These are phyloP conservation scores for Desmophyllum pertusum DNA, from an alignment of 92 coral and sea anemone species.

Conservation along the genomic window DNA sequence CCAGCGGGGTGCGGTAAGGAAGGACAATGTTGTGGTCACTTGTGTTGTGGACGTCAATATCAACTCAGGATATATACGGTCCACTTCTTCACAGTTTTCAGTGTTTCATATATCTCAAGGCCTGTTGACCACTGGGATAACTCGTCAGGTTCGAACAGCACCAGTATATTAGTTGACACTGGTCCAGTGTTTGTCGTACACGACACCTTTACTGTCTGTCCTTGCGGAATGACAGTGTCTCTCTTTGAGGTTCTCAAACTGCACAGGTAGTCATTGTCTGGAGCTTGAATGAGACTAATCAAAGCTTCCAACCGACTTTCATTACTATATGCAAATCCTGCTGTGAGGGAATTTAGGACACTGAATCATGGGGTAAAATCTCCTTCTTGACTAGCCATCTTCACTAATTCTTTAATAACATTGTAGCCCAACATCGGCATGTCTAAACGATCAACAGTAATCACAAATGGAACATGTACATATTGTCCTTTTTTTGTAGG, in stretches of 20 bases:
- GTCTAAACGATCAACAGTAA: slow-evolving; percentile 30
- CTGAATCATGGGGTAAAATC: not conserved
- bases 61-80: slow-evolving; percentile 33
- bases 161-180: slow-evolving; percentile 30
- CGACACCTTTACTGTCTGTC: slow-evolving; percentile 18
- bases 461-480: not conserved
- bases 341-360: slow-evolving; percentile 29
- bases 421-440: slow-evolving; percentile 48
- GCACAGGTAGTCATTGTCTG: slow-evolving; percentile 39
- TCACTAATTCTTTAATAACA: slow-evolving; percentile 44
- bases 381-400: not conserved
- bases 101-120: slow-evolving; percentile 35
- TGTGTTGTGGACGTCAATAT: slow-evolving; percentile 43
- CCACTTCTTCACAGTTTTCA: slow-evolving; percentile 37
- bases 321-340: slow-evolving; percentile 42
- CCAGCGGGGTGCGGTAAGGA: slow-evolving; percentile 30
- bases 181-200: slow-evolving; percentile 52
- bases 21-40: slow-evolving; percentile 43
- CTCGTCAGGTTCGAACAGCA: slow-evolving; percentile 57
- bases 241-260: slow-evolving; percentile 28
- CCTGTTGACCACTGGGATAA: slow-evolving; percentile 45
- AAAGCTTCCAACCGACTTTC: slow-evolving; percentile 23
- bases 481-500: not conserved
- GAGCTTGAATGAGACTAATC: slow-evolving; percentile 33
- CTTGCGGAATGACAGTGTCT: slow-evolving; percentile 33